A percentile compares a stretch with the other conserved stretches of the same genome.
Evolutionary conservation across 2,888 invertebrate genomes (phyloP).

Genomic region (Plusia festucae): DNA sequence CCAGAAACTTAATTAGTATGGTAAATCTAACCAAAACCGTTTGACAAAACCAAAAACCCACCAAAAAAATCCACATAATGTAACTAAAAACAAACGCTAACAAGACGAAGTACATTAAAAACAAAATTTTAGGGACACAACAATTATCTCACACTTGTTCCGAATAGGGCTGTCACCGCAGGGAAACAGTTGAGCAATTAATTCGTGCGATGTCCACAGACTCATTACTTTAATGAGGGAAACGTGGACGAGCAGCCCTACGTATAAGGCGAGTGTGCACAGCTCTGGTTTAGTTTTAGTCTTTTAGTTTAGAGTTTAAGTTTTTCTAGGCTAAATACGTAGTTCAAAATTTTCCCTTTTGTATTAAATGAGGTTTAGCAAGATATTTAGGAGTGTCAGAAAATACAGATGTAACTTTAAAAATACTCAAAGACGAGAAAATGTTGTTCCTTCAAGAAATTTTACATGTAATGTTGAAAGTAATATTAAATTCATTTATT

Average conservation of each 20-base stretch:
- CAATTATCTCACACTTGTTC: constrained; percentile 50
- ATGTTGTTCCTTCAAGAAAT: too few relatives aligned
- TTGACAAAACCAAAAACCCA: constrained; percentile 16
- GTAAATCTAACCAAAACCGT: background rate
- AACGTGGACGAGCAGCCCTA: constrained; percentile 68
- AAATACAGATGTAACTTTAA: too few relatives aligned
- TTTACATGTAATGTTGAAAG: too few relatives aligned
- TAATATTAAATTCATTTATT: too few relatives aligned
- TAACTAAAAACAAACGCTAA: constrained; percentile 39
- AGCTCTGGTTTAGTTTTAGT: constrained; percentile 42
- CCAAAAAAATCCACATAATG: constrained; percentile 26
- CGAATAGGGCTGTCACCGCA: constrained; percentile 57
- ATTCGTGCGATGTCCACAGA: constrained; percentile 71
- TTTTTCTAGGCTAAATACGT: constrained; percentile 5
- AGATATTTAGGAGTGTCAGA: too few relatives aligned
- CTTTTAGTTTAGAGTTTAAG: constrained; percentile 33
- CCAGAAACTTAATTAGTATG: background rate
- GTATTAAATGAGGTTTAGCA: too few relatives aligned
- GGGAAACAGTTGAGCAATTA: constrained; percentile 71
- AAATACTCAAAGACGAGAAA: too few relatives aligned
- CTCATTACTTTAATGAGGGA: constrained; percentile 81
- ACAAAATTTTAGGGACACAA: constrained; percentile 45
- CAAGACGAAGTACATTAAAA: constrained; percentile 51
- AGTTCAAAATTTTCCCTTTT: too few relatives aligned
- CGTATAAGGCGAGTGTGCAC: constrained; percentile 42